A percentile compares a stretch with the other conserved stretches of the same genome.
phyloP scores from a whole-genome alignment of 1,140 invertebrate species.

The Anthonomus grandis region DNA sequence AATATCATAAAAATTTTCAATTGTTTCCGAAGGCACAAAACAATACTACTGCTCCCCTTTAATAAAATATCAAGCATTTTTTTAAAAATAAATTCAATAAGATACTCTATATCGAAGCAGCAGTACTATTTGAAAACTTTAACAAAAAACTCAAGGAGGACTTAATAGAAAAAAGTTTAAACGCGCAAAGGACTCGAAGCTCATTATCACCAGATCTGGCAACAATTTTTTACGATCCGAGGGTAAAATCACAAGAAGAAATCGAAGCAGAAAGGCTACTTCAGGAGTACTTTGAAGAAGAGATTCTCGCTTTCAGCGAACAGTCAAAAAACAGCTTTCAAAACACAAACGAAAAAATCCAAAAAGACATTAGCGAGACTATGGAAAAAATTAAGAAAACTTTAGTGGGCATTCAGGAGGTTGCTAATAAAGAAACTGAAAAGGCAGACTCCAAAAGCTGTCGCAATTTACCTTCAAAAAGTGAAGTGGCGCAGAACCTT shows the following conservation, averaged over 20 bases:
- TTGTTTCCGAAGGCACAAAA: too few species aligned
- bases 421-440: background rate
- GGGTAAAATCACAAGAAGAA: conserved; percentile 12
- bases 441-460: background rate
- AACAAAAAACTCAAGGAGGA: conserved; percentile 14
- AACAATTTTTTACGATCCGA: conserved; percentile 8
- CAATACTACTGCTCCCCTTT: too few species aligned
- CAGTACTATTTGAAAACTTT: background rate
- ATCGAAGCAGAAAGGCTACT: conserved; percentile 15
- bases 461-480: background rate
- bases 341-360: background rate
- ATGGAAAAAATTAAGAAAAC: background rate
- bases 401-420: background rate
- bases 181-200: background rate
- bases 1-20: too few species aligned
- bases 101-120: background rate
- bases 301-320: conserved; percentile 6
- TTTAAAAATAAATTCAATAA: too few species aligned
- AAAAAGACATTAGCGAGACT: background rate
- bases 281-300: conserved; percentile 12
- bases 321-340: conserved; percentile 13
- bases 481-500: background rate
- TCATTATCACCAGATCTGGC: background rate
- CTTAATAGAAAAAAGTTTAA: background rate
- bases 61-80: too few species aligned